phyloP scores from a whole-genome alignment of 2,797 vertebrate species.

The Sparidentex hasta region DNA sequence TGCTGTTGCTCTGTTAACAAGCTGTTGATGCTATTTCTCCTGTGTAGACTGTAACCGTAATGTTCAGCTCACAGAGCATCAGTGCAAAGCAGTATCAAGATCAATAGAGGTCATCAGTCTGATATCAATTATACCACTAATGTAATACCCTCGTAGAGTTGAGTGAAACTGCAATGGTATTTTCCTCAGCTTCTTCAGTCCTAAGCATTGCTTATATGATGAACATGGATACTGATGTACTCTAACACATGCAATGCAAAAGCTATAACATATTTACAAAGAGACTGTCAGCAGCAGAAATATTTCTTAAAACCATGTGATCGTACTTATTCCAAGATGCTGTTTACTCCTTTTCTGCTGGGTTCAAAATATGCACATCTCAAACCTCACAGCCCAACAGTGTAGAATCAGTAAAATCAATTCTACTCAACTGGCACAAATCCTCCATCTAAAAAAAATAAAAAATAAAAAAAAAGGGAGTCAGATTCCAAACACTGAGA shows the following conservation, averaged over 20 bases:
- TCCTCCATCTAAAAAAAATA: constrained; percentile 36
- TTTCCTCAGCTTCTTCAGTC: too few species aligned
- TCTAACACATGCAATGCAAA: neutral
- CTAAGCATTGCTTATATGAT: neutral
- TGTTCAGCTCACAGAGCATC: neutral
- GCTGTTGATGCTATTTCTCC: neutral
- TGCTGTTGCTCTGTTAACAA: neutral
- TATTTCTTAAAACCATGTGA: constrained; percentile 4
- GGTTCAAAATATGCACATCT: constrained; percentile 11
- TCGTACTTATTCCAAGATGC: constrained; percentile 3
- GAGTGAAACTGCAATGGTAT: too few species aligned
- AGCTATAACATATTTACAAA: neutral
- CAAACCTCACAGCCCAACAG: constrained; percentile 13
- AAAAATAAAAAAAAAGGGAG: constrained; percentile 22
- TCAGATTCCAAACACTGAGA: constrained; percentile 44
- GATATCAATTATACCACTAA: too few species aligned
- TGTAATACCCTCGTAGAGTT: too few species aligned
- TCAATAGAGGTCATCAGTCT: neutral
- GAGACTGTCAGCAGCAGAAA: neutral
- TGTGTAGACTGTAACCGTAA: neutral
- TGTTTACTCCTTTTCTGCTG: neutral
- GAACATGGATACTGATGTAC: neutral
- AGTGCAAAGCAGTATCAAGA: neutral
- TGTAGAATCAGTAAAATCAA: constrained; percentile 50
- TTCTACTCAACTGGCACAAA: constrained; percentile 52